Evolutionary conservation across 2,888 invertebrate species (phyloP).

Genomic region (Drosophila pegasa): DNA sequence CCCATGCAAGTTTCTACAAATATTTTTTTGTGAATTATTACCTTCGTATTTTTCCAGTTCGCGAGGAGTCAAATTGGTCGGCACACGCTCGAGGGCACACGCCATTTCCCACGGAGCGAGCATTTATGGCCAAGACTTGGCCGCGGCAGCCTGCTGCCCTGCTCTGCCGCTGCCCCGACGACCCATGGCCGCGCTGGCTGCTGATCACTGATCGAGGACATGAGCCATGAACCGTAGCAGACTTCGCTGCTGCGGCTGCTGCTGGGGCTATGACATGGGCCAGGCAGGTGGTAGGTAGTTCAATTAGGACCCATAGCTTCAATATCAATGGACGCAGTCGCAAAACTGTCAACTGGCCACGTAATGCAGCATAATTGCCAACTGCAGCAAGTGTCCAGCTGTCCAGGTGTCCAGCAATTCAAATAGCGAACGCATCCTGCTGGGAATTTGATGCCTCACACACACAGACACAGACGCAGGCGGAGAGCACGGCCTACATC

Average conservation of each 20-base stretch:
- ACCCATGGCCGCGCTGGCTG: slow-evolving; percentile 48
- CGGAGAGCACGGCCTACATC: slow-evolving; percentile 62
- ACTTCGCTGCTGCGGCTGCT: slow-evolving; percentile 10
- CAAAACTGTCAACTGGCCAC: slow-evolving; percentile 72
- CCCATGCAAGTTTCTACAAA: slow-evolving; percentile 84
- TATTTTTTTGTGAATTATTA: slow-evolving; percentile 85
- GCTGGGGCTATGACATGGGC: slow-evolving; percentile 36
- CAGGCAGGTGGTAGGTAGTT: slow-evolving; percentile 69
- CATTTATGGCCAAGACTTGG: slow-evolving; percentile 73
- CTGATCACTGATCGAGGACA: slow-evolving; percentile 65
- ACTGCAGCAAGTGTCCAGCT: slow-evolving; percentile 61
- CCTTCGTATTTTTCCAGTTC: slow-evolving; percentile 86
- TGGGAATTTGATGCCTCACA: slow-evolving; percentile 76
- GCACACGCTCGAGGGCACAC: slow-evolving; percentile 88
- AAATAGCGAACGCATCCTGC: slow-evolving; percentile 73
- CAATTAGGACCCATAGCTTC: slow-evolving; percentile 63
- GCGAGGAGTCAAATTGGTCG: slow-evolving; percentile 86
- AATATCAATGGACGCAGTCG: slow-evolving; percentile 60
- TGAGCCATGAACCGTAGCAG: slow-evolving; percentile 26
- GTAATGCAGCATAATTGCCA: slow-evolving; percentile 79
- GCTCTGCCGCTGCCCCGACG: slow-evolving; percentile 50
- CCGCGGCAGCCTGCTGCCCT: neutral
- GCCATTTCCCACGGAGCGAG: slow-evolving; percentile 87
- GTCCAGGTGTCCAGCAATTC: slow-evolving; percentile 75
- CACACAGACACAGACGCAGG: slow-evolving; percentile 9